A percentile compares a stretch with the other conserved stretches of the same genome.
Evolutionary conservation across 2,888 invertebrate species (phyloP).

Genomic region (Napeogenes inachia): DNA sequence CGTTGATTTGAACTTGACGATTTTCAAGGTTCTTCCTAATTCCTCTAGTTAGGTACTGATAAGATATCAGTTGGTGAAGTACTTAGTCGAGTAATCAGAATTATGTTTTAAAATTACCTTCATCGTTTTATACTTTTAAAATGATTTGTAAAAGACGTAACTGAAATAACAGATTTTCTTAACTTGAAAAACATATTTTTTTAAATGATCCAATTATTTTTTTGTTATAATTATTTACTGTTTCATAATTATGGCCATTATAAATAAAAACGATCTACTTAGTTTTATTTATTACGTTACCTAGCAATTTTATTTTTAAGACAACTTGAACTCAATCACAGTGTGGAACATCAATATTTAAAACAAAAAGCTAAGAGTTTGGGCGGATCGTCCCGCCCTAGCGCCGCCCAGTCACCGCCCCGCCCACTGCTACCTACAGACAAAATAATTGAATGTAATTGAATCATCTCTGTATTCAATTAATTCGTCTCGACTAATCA

Average conservation of each 20-base stretch:
- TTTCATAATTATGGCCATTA: not conserved
- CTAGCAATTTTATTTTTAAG: not conserved
- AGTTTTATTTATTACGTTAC: too few relatives aligned
- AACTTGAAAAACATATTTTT: too few relatives aligned
- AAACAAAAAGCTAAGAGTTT: conserved; percentile 35
- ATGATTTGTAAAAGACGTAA: too few relatives aligned
- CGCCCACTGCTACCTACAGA: conserved; percentile 54
- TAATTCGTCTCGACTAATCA: conserved; percentile 54
- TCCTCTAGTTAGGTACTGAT: not conserved
- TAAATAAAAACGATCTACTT: too few relatives aligned
- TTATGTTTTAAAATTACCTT: too few relatives aligned
- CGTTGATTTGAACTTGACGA: conserved; percentile 50
- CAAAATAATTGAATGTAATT: conserved; percentile 67
- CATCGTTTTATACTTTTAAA: too few relatives aligned
- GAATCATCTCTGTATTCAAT: conserved; percentile 67
- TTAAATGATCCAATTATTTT: not conserved
- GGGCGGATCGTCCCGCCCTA: conserved; percentile 53
- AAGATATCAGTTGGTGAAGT: not conserved
- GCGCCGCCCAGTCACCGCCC: conserved; percentile 53
- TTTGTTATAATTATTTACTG: not conserved
- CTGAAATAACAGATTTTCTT: too few relatives aligned
- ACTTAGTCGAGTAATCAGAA: too few relatives aligned
- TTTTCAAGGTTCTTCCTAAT: conserved; percentile 42
- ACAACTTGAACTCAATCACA: conserved; percentile 2
- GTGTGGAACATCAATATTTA: conserved; percentile 20